phyloP scores from a whole-genome alignment of 2,888 invertebrate genomes.

The Creontiades dilutus region DNA sequence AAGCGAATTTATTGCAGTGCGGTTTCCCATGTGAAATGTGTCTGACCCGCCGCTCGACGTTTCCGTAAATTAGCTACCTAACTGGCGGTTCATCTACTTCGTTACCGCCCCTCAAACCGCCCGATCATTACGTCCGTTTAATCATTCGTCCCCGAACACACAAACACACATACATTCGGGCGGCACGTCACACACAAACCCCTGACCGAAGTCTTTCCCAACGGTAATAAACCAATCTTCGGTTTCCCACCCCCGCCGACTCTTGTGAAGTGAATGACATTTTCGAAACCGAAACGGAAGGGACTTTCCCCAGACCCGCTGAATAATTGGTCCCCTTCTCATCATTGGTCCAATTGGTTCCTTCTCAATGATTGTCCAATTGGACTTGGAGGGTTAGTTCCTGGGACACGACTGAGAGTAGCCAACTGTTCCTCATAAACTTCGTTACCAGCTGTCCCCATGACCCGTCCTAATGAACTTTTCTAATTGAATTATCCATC shows the following conservation, averaged over 20 bases:
- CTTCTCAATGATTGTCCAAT: conserved; percentile 28
- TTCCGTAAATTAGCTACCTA: conserved; percentile 1
- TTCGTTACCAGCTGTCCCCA: conserved; percentile 46
- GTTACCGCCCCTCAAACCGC: conserved; percentile 1
- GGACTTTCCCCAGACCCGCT: neutral
- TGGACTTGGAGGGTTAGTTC: conserved; percentile 6
- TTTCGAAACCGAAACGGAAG: conserved; percentile 12
- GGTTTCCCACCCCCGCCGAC: neutral
- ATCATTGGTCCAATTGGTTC: conserved; percentile 16
- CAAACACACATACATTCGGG: neutral
- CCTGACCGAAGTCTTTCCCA: conserved; percentile 20
- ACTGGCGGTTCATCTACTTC: neutral
- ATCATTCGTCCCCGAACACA: neutral
- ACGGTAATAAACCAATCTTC: conserved; percentile 39
- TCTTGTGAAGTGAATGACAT: neutral
- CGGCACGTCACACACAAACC: neutral
- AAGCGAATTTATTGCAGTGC: no score
- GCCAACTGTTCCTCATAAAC: conserved; percentile 47
- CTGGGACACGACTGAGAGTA: conserved; percentile 20
- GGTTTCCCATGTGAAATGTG: no score
- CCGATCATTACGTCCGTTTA: neutral
- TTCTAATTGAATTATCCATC: conserved; percentile 40
- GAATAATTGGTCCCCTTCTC: conserved; percentile 24
- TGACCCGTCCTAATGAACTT: conserved; percentile 44
- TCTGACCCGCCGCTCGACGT: neutral